These are phyloP conservation scores for Neoniphon sammara DNA, from an alignment of 2,797 vertebrate genomes.

Conservation along the genomic window DNA sequence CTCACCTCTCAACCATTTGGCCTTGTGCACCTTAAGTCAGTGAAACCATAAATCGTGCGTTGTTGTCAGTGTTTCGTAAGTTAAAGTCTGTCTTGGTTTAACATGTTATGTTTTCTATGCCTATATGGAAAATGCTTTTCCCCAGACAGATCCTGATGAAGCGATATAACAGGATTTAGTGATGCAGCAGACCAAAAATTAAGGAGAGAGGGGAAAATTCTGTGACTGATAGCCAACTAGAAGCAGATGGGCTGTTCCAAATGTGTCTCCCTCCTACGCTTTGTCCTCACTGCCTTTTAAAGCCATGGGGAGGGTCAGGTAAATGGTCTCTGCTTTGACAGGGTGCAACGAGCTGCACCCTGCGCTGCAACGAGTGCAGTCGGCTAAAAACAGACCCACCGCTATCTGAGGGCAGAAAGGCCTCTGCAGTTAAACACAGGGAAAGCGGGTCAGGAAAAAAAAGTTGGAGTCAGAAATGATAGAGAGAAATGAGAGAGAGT, in stretches of 20 bases:
- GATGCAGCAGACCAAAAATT: background rate
- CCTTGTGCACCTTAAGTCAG: background rate
- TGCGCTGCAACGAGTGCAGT: too few species aligned
- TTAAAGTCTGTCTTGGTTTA: background rate
- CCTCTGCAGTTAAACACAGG: background rate
- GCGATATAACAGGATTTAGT: background rate
- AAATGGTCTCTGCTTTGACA: conserved; percentile 2
- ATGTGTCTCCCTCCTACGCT: background rate
- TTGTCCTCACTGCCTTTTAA: conserved; percentile 1
- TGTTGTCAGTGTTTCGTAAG: background rate
- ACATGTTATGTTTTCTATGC: too few species aligned
- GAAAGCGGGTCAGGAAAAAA: background rate
- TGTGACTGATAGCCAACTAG: background rate
- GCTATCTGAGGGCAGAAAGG: background rate
- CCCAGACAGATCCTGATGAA: background rate
- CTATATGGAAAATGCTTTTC: background rate
- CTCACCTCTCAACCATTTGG: conserved; percentile 1
- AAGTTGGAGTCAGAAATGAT: background rate
- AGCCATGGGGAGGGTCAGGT: background rate
- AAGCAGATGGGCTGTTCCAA: background rate
- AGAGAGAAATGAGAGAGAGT: background rate
- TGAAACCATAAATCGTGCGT: background rate
- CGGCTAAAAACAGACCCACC: conserved; percentile 3
- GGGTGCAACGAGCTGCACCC: background rate
- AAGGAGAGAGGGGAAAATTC: background rate